Evolutionary conservation across 2,113 vertebrate species (phyloP).

Genomic region (Tichodroma muraria): DNA sequence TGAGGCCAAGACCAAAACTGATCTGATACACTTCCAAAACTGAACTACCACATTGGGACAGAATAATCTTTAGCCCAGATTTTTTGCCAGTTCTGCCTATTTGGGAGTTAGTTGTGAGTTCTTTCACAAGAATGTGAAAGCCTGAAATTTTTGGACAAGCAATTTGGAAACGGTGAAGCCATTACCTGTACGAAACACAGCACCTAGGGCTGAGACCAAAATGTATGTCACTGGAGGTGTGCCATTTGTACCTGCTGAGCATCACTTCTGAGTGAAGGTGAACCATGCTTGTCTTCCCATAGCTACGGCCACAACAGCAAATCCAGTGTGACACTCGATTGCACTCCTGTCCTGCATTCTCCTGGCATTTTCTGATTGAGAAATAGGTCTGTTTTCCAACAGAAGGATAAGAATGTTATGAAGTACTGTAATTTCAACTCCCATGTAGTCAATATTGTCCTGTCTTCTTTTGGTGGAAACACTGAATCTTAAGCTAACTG

Average conservation of each 20-base stretch:
- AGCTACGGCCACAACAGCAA: not conserved
- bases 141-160: not conserved
- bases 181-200: not conserved
- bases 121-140: not conserved
- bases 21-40: not conserved
- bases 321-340: not conserved
- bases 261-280: not conserved
- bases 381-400: not conserved
- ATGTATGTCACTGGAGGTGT: not conserved
- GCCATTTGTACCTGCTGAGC: not conserved
- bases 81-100: not conserved
- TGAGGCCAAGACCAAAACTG: not conserved
- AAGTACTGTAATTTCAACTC: conserved; percentile 5
- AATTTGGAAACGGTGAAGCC: not conserved
- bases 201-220: not conserved
- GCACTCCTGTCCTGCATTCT: not conserved
- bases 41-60: not conserved
- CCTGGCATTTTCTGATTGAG: not conserved
- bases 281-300: not conserved
- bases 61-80: not conserved
- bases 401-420: not conserved
- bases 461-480: not conserved
- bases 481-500: not conserved
- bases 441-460: not conserved
- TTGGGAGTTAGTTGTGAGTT: not conserved